Percentiles rank a stretch among this genome's conserved stretches.
Evolutionary conservation across 2,797 vertebrate genomes (phyloP).

Genomic region (Pangasius larnaudii): DNA sequence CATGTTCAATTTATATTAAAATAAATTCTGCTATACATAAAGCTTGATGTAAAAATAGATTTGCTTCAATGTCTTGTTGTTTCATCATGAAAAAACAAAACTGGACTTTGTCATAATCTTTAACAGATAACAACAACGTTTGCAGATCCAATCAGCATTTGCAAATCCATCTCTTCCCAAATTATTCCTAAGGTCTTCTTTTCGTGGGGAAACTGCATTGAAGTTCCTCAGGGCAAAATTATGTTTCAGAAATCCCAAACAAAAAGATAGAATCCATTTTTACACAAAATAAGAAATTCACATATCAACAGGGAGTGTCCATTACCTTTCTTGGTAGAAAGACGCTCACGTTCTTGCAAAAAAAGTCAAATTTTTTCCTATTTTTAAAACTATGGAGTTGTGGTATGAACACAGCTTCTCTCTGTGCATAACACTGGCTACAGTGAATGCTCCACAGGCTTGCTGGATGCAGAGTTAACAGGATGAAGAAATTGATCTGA

Average conservation of each 20-base stretch:
- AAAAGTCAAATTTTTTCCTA: not conserved
- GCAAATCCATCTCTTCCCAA: not conserved
- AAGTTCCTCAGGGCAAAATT: not conserved
- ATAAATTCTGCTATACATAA: slow-evolving; percentile 18
- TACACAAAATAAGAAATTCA: not conserved
- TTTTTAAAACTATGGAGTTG: slow-evolving; percentile 7
- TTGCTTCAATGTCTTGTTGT: not conserved
- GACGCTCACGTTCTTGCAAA: slow-evolving; percentile 37
- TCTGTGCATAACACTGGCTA: slow-evolving; percentile 33
- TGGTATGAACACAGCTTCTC: slow-evolving; percentile 43
- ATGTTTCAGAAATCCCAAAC: not conserved
- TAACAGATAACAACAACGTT: not conserved
- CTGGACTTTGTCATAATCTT: not conserved
- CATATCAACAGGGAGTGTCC: slow-evolving; percentile 50
- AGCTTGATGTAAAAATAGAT: not conserved
- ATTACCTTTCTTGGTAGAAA: slow-evolving; percentile 44
- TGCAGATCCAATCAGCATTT: not conserved
- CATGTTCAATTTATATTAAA: slow-evolving; percentile 74
- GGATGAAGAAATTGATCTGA: slow-evolving; percentile 78
- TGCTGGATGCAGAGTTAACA: slow-evolving; percentile 70
- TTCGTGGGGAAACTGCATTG: not conserved
- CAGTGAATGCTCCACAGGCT: slow-evolving; percentile 65
- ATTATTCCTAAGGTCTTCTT: not conserved
- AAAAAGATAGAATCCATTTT: not conserved
- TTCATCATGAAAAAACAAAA: not conserved